Conservation (phyloP, 2,888 invertebrate species). For the Tipula vernalis region DNA sequence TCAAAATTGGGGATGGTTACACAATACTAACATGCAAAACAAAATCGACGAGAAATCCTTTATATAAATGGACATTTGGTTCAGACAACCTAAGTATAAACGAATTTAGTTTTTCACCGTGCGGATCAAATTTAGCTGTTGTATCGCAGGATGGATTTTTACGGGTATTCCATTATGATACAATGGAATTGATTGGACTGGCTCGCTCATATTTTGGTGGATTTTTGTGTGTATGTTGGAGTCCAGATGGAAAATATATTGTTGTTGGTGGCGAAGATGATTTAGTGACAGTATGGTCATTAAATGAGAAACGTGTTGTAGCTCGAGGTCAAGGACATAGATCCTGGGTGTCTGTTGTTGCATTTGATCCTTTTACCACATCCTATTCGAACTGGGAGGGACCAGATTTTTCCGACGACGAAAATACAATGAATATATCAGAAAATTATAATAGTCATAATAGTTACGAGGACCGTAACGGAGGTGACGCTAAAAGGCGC, state of each 20-base stretch:
- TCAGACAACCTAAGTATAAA: conserved; percentile 76
- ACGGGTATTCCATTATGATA: conserved; percentile 91
- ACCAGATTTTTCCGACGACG: conserved; percentile 45
- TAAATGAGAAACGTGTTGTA: conserved; percentile 82
- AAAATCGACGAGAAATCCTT: conserved; percentile 89
- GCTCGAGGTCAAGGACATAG: conserved; percentile 97
- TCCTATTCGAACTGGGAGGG: conserved; percentile 51
- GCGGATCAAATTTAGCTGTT: conserved; percentile 82
- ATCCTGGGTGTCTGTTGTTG: conserved; percentile 96
- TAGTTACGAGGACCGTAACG: conserved; percentile 26
- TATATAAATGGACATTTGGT: conserved; percentile 83
- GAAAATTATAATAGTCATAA: conserved; percentile 20
- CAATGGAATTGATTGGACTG: conserved; percentile 88
- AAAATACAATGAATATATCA: conserved; percentile 30
- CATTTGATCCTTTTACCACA: conserved; percentile 80
- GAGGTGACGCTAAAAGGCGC: conserved; percentile 21
- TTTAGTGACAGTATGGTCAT: conserved; percentile 93
- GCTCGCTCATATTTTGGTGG: conserved; percentile 98
- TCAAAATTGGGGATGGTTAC: conserved; percentile 89
- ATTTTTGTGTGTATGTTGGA: conserved; percentile 95
- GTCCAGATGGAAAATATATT: conserved; percentile 89
- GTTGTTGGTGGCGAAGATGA: conserved; percentile 98
- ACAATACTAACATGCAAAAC: conserved; percentile 92
- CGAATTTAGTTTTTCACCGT: conserved; percentile 94
- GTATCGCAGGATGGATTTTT: conserved; percentile 93